Percentiles rank a stretch among this genome's conserved stretches.
phyloP scores from a whole-genome alignment of 1,140 invertebrate species.

The Leucophenga varia region DNA sequence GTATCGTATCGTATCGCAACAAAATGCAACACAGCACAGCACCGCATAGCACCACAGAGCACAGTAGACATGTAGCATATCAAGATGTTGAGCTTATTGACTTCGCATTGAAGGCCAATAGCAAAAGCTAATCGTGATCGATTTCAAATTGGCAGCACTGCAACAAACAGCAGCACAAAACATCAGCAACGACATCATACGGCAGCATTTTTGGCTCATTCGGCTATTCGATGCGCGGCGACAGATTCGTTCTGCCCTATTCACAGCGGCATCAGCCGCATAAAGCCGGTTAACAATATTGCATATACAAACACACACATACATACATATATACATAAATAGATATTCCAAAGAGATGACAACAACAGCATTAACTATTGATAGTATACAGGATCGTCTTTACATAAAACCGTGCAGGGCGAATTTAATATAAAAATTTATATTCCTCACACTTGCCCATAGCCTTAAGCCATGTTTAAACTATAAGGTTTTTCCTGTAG shows the following conservation, averaged over 20 bases:
- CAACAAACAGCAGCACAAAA: neutral
- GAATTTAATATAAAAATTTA: no score
- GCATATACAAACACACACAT: slow-evolving; percentile 1
- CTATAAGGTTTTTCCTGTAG: no score
- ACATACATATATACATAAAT: neutral
- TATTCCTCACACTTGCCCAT: no score
- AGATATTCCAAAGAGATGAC: no score
- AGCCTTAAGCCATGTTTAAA: no score
- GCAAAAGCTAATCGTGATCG: slow-evolving; percentile 40
- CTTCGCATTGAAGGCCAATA: neutral
- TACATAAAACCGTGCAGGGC: no score
- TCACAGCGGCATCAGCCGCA: slow-evolving; percentile 20
- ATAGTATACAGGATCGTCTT: no score
- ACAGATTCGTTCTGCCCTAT: slow-evolving; percentile 47
- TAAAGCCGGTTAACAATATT: neutral
- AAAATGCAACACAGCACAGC: slow-evolving; percentile 15
- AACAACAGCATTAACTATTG: no score
- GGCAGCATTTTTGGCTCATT: slow-evolving; percentile 27
- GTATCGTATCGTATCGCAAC: no score
- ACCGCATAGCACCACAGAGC: slow-evolving; percentile 38
- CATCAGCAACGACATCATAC: slow-evolving; percentile 11
- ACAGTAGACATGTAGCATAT: slow-evolving; percentile 13
- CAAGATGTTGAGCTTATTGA: slow-evolving; percentile 33
- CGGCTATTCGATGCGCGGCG: slow-evolving; percentile 27
- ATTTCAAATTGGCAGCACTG: neutral